Evolutionary conservation across 2,797 vertebrate species (phyloP).

Genomic region (Crenichthys baileyi): DNA sequence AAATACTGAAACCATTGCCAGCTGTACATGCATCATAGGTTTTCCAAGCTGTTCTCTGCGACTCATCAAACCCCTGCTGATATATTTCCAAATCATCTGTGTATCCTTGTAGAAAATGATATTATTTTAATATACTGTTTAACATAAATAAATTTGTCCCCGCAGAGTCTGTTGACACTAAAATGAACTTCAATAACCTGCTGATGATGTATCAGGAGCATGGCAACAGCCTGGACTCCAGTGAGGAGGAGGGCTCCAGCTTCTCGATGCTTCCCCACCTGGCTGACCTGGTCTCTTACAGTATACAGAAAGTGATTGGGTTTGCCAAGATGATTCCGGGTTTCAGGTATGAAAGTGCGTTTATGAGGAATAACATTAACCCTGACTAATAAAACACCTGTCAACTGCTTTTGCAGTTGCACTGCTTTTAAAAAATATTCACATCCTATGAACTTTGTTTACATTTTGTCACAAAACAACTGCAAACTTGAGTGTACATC

Average conservation of each 20-base stretch:
- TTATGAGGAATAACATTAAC: neutral
- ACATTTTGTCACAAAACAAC: neutral
- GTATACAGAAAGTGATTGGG: conserved; percentile 97
- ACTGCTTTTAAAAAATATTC: neutral
- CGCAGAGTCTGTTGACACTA: conserved; percentile 83
- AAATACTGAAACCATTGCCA: neutral
- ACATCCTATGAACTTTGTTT: neutral
- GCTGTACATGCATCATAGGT: conserved; percentile 1
- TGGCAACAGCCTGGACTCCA: conserved; percentile 83
- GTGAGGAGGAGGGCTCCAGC: conserved; percentile 80
- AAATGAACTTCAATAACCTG: conserved; percentile 85
- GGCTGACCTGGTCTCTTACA: conserved; percentile 97
- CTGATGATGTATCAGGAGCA: conserved; percentile 86
- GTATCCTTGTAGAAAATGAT: neutral
- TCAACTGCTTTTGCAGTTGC: neutral
- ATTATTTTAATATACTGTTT: neutral
- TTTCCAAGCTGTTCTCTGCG: neutral
- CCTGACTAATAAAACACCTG: neutral
- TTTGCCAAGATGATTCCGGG: conserved; percentile 99
- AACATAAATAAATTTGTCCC: neutral
- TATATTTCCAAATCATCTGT: neutral
- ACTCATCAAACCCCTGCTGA: neutral
- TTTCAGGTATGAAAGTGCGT: conserved; percentile 85
- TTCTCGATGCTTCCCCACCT: conserved; percentile 96
- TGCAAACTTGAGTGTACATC: neutral